A percentile compares a stretch with the other conserved stretches of the same genome.
Conservation (phyloP, 2,797 vertebrate species). For the Notamacropus eugenii region DNA sequence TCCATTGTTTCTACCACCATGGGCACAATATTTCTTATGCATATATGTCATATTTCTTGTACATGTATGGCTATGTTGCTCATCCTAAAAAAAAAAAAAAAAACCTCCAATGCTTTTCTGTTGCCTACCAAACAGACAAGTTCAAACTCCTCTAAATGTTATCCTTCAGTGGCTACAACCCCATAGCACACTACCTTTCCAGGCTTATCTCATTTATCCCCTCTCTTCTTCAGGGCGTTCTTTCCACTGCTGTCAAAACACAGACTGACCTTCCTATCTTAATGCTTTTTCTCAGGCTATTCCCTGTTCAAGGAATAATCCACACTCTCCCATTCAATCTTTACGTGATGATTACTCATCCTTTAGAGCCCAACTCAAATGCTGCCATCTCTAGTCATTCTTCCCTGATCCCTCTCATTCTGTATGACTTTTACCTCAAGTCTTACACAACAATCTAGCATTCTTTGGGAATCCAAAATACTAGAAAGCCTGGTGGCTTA, state of each 20-base stretch:
- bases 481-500: background rate
- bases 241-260: background rate
- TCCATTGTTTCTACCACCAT: background rate
- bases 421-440: background rate
- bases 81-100: background rate
- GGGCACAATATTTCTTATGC: background rate
- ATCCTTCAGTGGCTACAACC: background rate
- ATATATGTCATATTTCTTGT: background rate
- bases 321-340: background rate
- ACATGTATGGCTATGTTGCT: background rate
- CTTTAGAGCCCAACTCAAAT: background rate
- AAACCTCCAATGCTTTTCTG: background rate
- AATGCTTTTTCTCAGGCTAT: background rate
- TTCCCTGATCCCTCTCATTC: background rate
- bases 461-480: background rate
- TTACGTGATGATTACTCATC: background rate
- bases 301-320: background rate
- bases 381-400: background rate
- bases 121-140: background rate
- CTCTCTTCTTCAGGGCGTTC: background rate
- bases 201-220: no score
- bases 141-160: background rate
- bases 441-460: background rate
- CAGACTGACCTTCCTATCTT: background rate
- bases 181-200: background rate